Evolutionary conservation across 1,140 invertebrate species (phyloP).

Genomic region (Solen grandis): DNA sequence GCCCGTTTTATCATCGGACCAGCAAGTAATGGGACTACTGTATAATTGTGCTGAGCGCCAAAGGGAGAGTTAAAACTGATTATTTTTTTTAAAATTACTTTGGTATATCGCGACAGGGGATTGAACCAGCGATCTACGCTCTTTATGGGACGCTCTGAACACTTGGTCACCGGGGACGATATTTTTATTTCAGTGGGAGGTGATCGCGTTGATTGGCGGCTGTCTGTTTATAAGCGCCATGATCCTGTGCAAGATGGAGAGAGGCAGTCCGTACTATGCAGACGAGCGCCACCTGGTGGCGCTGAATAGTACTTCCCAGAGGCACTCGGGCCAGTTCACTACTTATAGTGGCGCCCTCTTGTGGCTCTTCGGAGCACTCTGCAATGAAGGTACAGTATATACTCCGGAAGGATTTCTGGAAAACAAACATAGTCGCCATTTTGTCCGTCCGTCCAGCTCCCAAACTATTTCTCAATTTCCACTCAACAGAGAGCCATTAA

Average conservation of each 20-base stretch:
- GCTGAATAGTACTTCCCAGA: neutral
- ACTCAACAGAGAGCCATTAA: conserved; percentile 38
- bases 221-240: neutral
- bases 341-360: neutral
- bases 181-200: conserved; percentile 55
- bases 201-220: conserved; percentile 45
- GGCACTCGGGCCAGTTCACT: neutral
- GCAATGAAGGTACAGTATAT: conserved; percentile 4
- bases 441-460: conserved; percentile 53
- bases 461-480: conserved; percentile 51
- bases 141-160: too few relatives aligned
- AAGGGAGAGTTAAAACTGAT: conserved; percentile 41
- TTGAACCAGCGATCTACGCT: too few relatives aligned
- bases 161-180: too few relatives aligned
- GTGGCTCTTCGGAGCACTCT: neutral
- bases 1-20: too few relatives aligned
- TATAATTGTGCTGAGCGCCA: too few relatives aligned
- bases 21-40: too few relatives aligned
- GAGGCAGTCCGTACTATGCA: conserved; percentile 32
- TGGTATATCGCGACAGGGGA: neutral
- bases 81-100: conserved; percentile 12
- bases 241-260: conserved; percentile 16
- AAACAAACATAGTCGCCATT: conserved; percentile 17
- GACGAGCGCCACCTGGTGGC: neutral
- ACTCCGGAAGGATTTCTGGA: neutral